Conservation (phyloP, 2,113 vertebrate species). For the Cephalophus harveyi region DNA sequence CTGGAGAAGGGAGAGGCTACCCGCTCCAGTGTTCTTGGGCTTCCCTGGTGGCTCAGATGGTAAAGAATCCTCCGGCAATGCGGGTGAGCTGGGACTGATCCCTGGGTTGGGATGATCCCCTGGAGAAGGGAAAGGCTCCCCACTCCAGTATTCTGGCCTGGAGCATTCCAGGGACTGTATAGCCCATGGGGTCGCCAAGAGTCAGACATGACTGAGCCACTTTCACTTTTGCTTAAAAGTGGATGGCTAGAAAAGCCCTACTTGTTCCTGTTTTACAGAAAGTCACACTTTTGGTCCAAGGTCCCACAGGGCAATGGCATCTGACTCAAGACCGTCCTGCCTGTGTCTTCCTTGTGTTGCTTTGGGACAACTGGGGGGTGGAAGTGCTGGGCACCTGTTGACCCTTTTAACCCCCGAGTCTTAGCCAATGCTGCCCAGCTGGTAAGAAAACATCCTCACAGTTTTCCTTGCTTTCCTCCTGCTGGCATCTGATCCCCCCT, state of each 20-base stretch:
- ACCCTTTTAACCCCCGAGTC: not conserved
- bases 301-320: not conserved
- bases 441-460: not conserved
- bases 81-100: rapidly evolving
- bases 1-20: not conserved
- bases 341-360: rapidly evolving
- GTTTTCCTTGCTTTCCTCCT: not conserved
- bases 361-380: not conserved
- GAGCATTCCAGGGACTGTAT: not conserved
- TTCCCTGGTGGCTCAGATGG: not conserved
- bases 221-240: not conserved
- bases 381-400: not conserved
- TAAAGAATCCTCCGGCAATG: not conserved
- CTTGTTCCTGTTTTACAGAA: not conserved
- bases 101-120: not conserved
- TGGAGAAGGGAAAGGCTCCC: not conserved
- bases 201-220: rapidly evolving
- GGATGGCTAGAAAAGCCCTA: not conserved
- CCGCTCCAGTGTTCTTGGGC: not conserved
- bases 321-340: not conserved
- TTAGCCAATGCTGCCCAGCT: not conserved
- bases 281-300: not conserved
- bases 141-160: not conserved
- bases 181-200: not conserved
- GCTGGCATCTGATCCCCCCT: not conserved